phyloP scores from a whole-genome alignment of 2,113 vertebrate species.

The Rhabdomys dilectus region DNA sequence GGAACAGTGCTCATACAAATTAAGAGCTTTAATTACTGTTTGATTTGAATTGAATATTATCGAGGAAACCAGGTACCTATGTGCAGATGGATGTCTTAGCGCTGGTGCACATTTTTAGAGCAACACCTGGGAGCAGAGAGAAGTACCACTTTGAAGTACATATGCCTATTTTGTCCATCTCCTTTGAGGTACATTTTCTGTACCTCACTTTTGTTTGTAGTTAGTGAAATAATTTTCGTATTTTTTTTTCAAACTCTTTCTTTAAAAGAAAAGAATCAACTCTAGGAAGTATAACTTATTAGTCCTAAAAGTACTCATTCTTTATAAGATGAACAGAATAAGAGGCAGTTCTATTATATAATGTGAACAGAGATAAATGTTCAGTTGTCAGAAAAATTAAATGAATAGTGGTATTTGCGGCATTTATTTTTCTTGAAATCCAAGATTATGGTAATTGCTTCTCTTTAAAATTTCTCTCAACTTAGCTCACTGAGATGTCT shows the following conservation, averaged over 20 bases:
- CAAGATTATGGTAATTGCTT: constrained; percentile 83
- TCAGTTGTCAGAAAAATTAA: constrained; percentile 76
- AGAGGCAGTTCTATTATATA: constrained; percentile 74
- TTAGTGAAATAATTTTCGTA: constrained; percentile 65
- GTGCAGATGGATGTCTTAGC: background rate
- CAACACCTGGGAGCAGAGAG: background rate
- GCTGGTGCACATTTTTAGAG: background rate
- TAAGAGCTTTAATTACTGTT: constrained; percentile 76
- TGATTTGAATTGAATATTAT: constrained; percentile 65
- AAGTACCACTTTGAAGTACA: background rate
- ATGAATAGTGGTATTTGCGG: constrained; percentile 83
- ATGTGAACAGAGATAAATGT: constrained; percentile 74
- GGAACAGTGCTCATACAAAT: constrained; percentile 65
- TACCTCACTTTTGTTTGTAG: constrained; percentile 62
- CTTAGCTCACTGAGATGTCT: constrained; percentile 74
- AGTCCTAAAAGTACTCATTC: constrained; percentile 75
- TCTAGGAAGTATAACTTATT: constrained; percentile 61
- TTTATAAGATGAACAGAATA: constrained; percentile 75
- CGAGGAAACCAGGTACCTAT: background rate
- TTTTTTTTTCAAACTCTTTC: constrained; percentile 44
- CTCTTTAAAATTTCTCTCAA: constrained; percentile 80
- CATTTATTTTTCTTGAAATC: constrained; percentile 85
- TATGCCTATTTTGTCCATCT: constrained; percentile 27
- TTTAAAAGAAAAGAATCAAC: constrained; percentile 56
- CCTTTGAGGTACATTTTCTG: constrained; percentile 62